These are phyloP conservation scores for Lypha dubia DNA, from an alignment of 2,888 invertebrate genomes.

Conservation along the genomic window DNA sequence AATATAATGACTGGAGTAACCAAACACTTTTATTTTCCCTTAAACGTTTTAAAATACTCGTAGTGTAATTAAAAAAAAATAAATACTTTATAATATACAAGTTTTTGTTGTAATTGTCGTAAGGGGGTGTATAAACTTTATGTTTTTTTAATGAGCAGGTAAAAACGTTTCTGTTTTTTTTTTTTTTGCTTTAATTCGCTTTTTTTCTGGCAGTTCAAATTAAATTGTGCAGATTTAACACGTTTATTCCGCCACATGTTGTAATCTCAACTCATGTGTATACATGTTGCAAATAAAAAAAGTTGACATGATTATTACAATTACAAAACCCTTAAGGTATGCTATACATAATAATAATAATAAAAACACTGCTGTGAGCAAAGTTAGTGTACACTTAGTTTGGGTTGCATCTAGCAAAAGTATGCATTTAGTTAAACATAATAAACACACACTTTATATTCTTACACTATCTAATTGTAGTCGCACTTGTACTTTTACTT, in stretches of 20 bases:
- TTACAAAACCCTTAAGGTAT: constrained; percentile 71
- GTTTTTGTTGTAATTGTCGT: constrained; percentile 2
- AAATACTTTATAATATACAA: constrained; percentile 3
- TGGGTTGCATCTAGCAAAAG: background rate
- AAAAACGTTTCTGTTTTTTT: constrained; percentile 6
- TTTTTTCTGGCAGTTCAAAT: constrained; percentile 28
- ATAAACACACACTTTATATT: constrained; percentile 38
- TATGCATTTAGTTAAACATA: constrained; percentile 28
- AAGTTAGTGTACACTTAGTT: background rate
- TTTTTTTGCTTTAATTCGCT: constrained; percentile 17
- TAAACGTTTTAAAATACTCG: constrained; percentile 3
- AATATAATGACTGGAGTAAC: background rate
- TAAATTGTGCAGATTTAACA: constrained; percentile 66
- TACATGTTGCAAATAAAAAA: constrained; percentile 68
- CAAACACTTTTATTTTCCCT: background rate
- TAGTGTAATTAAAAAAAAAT: background rate
- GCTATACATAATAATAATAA: constrained; percentile 57
- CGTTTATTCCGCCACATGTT: constrained; percentile 66
- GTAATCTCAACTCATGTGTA: constrained; percentile 61
- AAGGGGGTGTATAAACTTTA: constrained; percentile 5
- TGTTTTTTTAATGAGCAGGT: constrained; percentile 35
- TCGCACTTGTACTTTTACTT: constrained; percentile 44
- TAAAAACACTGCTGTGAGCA: too few relatives aligned
- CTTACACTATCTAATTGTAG: constrained; percentile 50
- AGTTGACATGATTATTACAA: constrained; percentile 70